Conservation (phyloP, 2,797 vertebrate species). For the Chrysocyon brachyurus region DNA sequence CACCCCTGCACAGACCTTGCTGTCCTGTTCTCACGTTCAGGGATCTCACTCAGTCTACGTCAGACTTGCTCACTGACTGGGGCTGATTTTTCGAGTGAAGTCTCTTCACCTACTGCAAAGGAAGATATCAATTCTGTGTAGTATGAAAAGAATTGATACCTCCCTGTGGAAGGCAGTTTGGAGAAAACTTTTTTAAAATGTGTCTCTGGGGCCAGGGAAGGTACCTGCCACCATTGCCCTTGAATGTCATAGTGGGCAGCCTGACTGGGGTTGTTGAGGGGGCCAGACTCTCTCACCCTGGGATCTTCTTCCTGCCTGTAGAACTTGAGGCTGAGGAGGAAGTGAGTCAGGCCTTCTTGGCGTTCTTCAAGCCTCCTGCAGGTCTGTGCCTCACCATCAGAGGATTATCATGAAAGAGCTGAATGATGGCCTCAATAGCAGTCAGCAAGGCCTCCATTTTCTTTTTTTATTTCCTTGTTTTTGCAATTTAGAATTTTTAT, state of each 20-base stretch:
- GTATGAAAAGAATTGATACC: background rate
- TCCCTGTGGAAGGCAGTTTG: slow-evolving; percentile 34
- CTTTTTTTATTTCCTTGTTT: slow-evolving; percentile 20
- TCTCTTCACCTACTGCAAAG: slow-evolving; percentile 41
- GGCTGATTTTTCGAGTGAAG: slow-evolving; percentile 44
- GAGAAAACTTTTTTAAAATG: background rate
- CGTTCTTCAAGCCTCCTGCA: background rate
- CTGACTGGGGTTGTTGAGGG: background rate
- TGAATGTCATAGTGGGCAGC: background rate
- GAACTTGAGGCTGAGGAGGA: slow-evolving; percentile 31
- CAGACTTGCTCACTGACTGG: background rate
- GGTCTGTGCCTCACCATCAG: background rate
- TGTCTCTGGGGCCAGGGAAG: background rate
- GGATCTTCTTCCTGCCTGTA: background rate
- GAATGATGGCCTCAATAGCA: background rate
- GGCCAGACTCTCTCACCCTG: background rate
- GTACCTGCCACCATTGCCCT: background rate
- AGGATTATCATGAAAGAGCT: background rate
- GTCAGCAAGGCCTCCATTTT: background rate
- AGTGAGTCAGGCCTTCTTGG: background rate
- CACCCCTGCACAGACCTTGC: background rate
- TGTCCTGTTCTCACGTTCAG: background rate
- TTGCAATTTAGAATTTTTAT: slow-evolving; percentile 31
- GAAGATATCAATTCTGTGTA: background rate
- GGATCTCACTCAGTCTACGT: background rate